Evolutionary conservation across 2,113 vertebrate genomes (phyloP), one percentile per base, ranked within the genome.

Genomic region (Gulo gulo): DNA sequence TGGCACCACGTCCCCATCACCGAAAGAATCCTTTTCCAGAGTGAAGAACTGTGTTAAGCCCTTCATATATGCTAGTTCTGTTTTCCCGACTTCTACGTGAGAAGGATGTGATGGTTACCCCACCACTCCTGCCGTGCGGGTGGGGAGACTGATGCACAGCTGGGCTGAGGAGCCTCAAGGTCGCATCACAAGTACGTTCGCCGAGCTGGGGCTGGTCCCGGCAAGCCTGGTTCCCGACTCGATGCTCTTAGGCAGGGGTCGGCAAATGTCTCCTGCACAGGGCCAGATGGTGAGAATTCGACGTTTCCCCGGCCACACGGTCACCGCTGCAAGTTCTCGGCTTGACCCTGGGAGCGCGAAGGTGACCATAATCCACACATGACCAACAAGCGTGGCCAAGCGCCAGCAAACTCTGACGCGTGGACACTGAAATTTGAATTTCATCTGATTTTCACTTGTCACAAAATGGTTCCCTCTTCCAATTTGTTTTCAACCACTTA

Each of bases 51-150:
- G 9, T 36, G 24, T 31, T 26, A 8, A 47, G 55, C 55, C 24
- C 36, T 71, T 47, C 16, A 0, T 52, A 2, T 6, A 15, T 1
- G 26, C 14, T 69, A 57, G 47, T 11, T 69, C 26, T 87, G 36
- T 23, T 29, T 12, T 59, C 11, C 47, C 18, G 59, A 39, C 23
- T 20, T 50, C 26, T 52, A 34, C 1, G 1, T 0, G 14, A n/a
- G 23, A 63, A n/a, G 29, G n/a, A 8, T 1, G 1, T 4, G 1
- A 1, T 6, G 0, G 5, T 2, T 24, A 39, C 11, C 0, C 5
- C 71, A 42, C 7, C 24, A 12, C n/a, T 29, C 45, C 73, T 29
- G 39, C 6, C 23, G 4, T 57, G 55, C 2, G 36, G 23, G 15
- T 26, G 85, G 42, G 52, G n/a, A 59, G 4, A 78, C 47, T 21